A percentile compares a stretch with the other conserved stretches of the same genome.
phyloP scores from a whole-genome alignment of 30 jellyfish, hydroid and myxozoan species.

The Aurelia sp. region DNA sequence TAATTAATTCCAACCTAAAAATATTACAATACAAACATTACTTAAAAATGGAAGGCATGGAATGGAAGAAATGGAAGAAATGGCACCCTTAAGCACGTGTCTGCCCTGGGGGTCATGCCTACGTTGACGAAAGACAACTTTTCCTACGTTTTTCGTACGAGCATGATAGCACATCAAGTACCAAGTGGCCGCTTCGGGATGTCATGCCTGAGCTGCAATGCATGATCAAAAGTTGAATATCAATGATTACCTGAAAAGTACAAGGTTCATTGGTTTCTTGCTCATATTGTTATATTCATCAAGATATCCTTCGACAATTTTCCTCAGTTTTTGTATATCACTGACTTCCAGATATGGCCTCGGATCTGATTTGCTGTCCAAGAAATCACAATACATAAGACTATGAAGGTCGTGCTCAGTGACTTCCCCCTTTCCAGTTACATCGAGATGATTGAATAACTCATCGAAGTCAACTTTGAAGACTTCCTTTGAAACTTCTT shows the following conservation, averaged over 20 bases:
- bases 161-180: too few species aligned
- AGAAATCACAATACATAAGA: slow-evolving; percentile 94
- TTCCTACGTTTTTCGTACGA: too few species aligned
- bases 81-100: too few species aligned
- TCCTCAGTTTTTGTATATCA: slow-evolving; percentile 82
- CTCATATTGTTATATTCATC: slow-evolving; percentile 98
- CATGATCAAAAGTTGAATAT: not conserved
- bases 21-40: too few species aligned
- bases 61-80: too few species aligned
- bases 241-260: slow-evolving; percentile 79
- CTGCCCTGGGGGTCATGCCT: too few species aligned
- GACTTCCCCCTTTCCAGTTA: slow-evolving; percentile 71
- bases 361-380: slow-evolving; percentile 93
- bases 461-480: slow-evolving; percentile 76
- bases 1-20: too few species aligned
- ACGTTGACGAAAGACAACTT: too few species aligned
- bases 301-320: slow-evolving; percentile 83
- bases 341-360: slow-evolving; percentile 93
- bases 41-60: too few species aligned
- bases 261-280: slow-evolving; percentile 98
- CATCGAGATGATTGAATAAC: slow-evolving; percentile 82
- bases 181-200: too few species aligned
- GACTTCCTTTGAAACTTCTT: slow-evolving; percentile 62
- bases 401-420: slow-evolving; percentile 88
- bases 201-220: not conserved